Percentiles rank a stretch among this genome's conserved stretches.
Conservation (phyloP, 2,888 invertebrate genomes). For the Neuroscelio doddi region DNA sequence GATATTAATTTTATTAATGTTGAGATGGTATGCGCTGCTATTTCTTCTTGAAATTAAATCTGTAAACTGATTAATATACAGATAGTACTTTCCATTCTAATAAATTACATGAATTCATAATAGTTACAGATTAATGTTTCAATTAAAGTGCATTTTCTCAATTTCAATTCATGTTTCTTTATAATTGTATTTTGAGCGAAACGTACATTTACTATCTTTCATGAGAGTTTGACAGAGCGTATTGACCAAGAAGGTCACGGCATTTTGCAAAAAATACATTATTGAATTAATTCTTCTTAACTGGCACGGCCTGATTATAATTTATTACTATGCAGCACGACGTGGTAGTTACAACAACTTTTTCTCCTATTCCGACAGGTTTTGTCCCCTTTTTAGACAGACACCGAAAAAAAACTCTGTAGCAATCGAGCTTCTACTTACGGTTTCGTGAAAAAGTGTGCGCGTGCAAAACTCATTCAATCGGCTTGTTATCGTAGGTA, state of each 20-base stretch:
- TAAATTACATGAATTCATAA: no score
- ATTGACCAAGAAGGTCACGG: no score
- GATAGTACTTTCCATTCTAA: no score
- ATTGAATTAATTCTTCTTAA: neutral
- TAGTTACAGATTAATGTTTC: neutral
- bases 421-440: slow-evolving; percentile 13
- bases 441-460: slow-evolving; percentile 4
- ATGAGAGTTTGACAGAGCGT: no score
- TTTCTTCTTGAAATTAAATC: neutral
- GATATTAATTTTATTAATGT: slow-evolving; percentile 6
- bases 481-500: slow-evolving; percentile 10
- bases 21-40: slow-evolving; percentile 4
- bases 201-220: no score
- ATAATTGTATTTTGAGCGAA: no score
- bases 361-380: neutral
- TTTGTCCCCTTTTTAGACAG: neutral
- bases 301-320: slow-evolving; percentile 1
- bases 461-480: slow-evolving; percentile 7
- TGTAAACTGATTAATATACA: neutral
- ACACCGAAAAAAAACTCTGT: neutral
- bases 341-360: neutral
- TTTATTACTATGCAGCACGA: neutral
- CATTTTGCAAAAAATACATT: neutral
- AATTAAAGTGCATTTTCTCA: neutral
- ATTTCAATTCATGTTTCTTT: neutral